Evolutionary conservation across 2,113 vertebrate genomes (phyloP), one percentile per base, ranked within the genome.

Genomic region (Poicephalus gulielmi): DNA sequence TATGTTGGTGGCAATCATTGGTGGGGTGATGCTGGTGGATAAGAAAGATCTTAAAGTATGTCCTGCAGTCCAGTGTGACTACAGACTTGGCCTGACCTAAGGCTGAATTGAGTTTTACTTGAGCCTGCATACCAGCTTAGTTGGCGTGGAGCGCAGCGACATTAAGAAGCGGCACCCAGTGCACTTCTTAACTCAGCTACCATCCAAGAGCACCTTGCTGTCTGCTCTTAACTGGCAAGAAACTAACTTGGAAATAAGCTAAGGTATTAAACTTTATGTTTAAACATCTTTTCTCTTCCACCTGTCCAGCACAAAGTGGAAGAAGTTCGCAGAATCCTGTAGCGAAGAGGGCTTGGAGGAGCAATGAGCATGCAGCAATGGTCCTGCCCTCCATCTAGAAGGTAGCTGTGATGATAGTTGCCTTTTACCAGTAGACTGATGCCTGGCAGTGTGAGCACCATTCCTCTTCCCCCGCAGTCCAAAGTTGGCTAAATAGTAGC

Each of bases 281-380:
- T 49, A 70, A 47, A 13, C 7, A 57, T 57, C 60, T 57, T 55
- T 39, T 73, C 27, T 84, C 30, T 63, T 84, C 22, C 23, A 55
- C 24, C 12, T 0, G 0, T 20, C 28, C 70, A 62, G 46, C 23
- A 76, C 50, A 12, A 53, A 67, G 31, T 28, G 47, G 17, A 50
- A 79, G 28, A 17, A n/a, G 19, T 50, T 59, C 41, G 15, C 39
- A 53, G 57, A 76, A 60, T 39, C 44, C 46, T 66, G 44, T 10
- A 23, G 66, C 31, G 66, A 55, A 83, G n/a, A 31, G 41, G 27
- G 19, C 14, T 73, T 78, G 66, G 66, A 62, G 47, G 23, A 43
- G 27, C 46, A 19, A 3, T 23, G 66, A 1, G 7, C 10, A 3
- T 37, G 15, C 13, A 25, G 66, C 0, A 1, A 3, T 55, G 66